Evolutionary conservation across 2,888 invertebrate species (phyloP).

Genomic region (Therioaphis trifolii): DNA sequence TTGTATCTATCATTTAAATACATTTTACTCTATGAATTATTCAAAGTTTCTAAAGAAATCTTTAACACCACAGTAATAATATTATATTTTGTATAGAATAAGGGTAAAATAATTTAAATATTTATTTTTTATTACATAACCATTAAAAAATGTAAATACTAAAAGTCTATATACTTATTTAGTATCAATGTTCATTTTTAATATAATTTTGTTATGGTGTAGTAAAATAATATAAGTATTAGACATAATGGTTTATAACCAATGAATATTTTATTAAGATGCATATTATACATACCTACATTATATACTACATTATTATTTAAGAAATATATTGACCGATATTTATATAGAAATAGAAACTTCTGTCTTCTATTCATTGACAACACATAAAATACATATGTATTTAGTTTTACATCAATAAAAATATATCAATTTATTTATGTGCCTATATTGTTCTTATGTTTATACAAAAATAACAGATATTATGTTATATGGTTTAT

Average conservation of each 20-base stretch:
- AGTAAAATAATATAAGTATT: conserved; percentile 26
- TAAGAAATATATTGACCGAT: too few relatives aligned
- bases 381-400: too few relatives aligned
- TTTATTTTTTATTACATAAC: conserved; percentile 53
- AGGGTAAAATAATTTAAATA: conserved; percentile 47
- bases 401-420: too few relatives aligned
- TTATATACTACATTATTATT: not conserved
- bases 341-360: too few relatives aligned
- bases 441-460: too few relatives aligned
- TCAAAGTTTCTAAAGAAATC: conserved; percentile 49
- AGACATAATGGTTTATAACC: conserved; percentile 12
- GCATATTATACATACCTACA: not conserved
- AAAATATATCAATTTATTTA: too few relatives aligned
- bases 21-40: conserved; percentile 44
- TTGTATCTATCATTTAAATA: conserved; percentile 4
- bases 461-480: too few relatives aligned
- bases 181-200: conserved; percentile 33
- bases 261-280: conserved; percentile 27
- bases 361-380: too few relatives aligned
- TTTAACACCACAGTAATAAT: conserved; percentile 51
- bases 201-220: conserved; percentile 44
- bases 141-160: conserved; percentile 56
- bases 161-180: conserved; percentile 8
- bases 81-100: conserved; percentile 57
- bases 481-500: too few relatives aligned